These are phyloP conservation scores for Dipus sagitta DNA, from an alignment of 2,797 vertebrate genomes.

Conservation along the genomic window DNA sequence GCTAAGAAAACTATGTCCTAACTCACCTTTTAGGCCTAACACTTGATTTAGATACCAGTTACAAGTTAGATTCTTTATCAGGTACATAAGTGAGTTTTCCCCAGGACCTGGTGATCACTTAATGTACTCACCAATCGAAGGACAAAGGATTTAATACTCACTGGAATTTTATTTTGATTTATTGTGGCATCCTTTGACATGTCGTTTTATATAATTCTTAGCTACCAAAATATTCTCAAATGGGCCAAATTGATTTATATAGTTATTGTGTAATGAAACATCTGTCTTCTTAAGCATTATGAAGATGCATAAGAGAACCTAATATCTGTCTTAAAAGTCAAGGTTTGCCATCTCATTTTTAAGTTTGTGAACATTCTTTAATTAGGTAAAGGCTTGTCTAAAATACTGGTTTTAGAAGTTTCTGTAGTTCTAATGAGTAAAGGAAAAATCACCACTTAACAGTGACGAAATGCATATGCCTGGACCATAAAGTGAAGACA, in stretches of 20 bases:
- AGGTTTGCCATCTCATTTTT: conserved; percentile 38
- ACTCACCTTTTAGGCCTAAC: neutral
- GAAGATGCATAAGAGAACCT: conserved; percentile 26
- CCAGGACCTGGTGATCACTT: neutral
- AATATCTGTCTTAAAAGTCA: neutral
- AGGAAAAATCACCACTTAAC: conserved; percentile 14
- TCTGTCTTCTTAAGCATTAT: conserved; percentile 23
- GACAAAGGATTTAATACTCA: conserved; percentile 8
- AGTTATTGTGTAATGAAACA: neutral
- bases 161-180: conserved; percentile 4
- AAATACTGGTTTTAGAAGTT: conserved; percentile 15
- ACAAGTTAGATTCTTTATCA: conserved; percentile 8
- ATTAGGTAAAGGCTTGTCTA: neutral
- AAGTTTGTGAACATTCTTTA: neutral
- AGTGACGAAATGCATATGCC: neutral
- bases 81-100: neutral
- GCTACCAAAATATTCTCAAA: conserved; percentile 29
- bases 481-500: neutral
- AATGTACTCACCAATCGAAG: conserved; percentile 4
- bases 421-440: neutral
- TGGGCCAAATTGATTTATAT: neutral
- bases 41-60: conserved; percentile 10
- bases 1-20: conserved; percentile 17
- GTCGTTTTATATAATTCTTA: conserved; percentile 31
- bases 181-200: neutral